These are phyloP conservation scores for Cordilura impudica DNA, from an alignment of 2,888 invertebrate genomes.

Conservation along the genomic window DNA sequence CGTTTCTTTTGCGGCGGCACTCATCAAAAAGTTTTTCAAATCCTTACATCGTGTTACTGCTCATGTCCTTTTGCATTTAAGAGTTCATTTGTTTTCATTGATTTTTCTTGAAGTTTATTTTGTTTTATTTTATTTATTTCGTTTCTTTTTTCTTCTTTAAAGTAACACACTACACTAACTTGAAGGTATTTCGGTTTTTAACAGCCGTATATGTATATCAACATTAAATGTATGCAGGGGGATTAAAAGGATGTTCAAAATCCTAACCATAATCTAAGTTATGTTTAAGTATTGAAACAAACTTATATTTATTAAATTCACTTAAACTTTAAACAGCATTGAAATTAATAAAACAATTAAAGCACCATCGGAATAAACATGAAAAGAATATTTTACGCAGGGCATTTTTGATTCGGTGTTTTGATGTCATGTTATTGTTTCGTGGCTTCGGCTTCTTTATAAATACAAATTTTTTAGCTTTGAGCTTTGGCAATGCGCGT, in stretches of 20 bases:
- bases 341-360: not conserved
- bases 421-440: constrained; percentile 24
- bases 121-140: constrained; percentile 53
- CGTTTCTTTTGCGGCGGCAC: constrained; percentile 59
- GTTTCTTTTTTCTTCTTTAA: constrained; percentile 9
- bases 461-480: constrained; percentile 62
- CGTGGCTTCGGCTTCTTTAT: constrained; percentile 61
- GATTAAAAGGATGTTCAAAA: too few relatives aligned
- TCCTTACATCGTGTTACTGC: constrained; percentile 67
- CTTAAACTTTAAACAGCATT: not conserved
- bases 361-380: not conserved
- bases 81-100: constrained; percentile 61
- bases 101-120: constrained; percentile 50
- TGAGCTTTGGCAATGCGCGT: constrained; percentile 63
- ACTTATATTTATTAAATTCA: not conserved
- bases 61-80: constrained; percentile 66
- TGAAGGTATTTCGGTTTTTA: not conserved
- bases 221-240: too few relatives aligned
- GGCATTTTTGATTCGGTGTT: not conserved
- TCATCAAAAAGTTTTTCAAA: constrained; percentile 61
- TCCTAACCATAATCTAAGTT: not conserved
- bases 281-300: too few relatives aligned
- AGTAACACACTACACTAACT: not conserved
- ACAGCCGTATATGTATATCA: too few relatives aligned
- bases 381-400: not conserved